Percentiles rank a stretch among this genome's conserved stretches.
Evolutionary conservation across 2,797 vertebrate species (phyloP).

Genomic region (Pseudochirops corinnae): DNA sequence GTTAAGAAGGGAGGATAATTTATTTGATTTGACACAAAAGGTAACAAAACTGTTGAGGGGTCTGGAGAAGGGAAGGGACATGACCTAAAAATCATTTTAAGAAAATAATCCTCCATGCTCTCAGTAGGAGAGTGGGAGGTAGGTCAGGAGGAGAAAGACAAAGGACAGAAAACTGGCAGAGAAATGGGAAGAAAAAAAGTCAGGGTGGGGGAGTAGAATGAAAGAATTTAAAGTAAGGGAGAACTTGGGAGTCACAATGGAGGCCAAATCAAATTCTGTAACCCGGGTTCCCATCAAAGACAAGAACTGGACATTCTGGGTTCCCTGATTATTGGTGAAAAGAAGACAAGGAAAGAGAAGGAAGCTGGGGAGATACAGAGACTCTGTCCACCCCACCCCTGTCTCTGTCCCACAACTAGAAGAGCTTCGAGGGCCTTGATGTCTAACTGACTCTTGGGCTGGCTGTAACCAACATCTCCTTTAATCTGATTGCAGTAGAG

Average conservation of each 20-base stretch:
- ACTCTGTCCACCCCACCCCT: not conserved
- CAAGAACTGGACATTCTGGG: not conserved
- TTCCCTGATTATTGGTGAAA: not conserved
- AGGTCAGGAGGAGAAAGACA: not conserved
- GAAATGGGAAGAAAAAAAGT: not conserved
- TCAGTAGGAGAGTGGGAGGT: not conserved
- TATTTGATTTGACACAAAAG: not conserved
- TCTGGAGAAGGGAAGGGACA: not conserved
- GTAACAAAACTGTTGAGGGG: not conserved
- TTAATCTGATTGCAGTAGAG: not conserved
- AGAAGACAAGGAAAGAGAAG: not conserved
- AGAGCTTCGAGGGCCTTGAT: not conserved
- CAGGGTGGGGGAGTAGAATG: not conserved
- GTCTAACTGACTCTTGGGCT: not conserved
- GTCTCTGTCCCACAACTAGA: not conserved
- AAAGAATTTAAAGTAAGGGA: not conserved
- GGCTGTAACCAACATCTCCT: not conserved
- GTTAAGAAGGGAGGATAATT: not conserved
- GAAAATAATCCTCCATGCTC: not conserved
- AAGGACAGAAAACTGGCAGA: not conserved
- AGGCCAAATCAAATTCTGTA: not conserved
- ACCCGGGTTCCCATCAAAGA: not conserved
- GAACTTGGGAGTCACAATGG: not conserved
- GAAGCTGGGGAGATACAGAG: not conserved
- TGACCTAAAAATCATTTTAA: not conserved